These are phyloP conservation scores for Aphelenchoides fujianensis DNA, from an alignment of 1,140 invertebrate species.

Conservation along the genomic window DNA sequence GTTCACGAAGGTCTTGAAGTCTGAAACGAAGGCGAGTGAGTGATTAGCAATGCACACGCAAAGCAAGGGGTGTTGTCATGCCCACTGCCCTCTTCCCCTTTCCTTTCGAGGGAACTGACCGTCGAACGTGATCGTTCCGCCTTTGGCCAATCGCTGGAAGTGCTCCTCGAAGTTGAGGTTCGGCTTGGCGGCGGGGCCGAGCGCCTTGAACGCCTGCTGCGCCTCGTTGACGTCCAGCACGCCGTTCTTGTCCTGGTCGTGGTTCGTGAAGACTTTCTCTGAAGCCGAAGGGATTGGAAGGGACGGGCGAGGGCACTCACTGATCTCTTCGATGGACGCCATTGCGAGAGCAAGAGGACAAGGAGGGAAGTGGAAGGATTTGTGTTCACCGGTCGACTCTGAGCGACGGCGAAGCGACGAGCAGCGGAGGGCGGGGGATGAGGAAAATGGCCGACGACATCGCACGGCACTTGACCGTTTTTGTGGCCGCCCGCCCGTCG, in stretches of 20 bases:
- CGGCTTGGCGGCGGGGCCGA: not conserved
- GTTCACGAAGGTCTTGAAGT: conserved; percentile 11
- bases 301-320: conserved; percentile 1
- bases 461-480: not conserved
- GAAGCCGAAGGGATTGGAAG: not conserved
- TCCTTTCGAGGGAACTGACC: conserved; percentile 10
- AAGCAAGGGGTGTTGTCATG: not conserved
- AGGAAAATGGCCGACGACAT: not conserved
- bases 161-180: conserved; percentile 20
- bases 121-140: conserved; percentile 17
- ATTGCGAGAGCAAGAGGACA: not conserved
- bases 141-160: conserved; percentile 14
- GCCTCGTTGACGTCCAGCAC: conserved; percentile 21
- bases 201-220: conserved; percentile 7
- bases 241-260: conserved; percentile 19
- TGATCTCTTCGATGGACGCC: conserved; percentile 23
- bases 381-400: not conserved
- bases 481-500: not conserved
- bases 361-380: not conserved
- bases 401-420: not conserved
- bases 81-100: too few species aligned
- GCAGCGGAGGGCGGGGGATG: not conserved
- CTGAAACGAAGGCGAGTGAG: not conserved
- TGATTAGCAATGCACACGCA: conserved; percentile 1
- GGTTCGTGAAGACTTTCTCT: conserved; percentile 13